Base-by-base conservation (phyloP, 2,888 invertebrate species). In the Leuctra nigra region DNA sequence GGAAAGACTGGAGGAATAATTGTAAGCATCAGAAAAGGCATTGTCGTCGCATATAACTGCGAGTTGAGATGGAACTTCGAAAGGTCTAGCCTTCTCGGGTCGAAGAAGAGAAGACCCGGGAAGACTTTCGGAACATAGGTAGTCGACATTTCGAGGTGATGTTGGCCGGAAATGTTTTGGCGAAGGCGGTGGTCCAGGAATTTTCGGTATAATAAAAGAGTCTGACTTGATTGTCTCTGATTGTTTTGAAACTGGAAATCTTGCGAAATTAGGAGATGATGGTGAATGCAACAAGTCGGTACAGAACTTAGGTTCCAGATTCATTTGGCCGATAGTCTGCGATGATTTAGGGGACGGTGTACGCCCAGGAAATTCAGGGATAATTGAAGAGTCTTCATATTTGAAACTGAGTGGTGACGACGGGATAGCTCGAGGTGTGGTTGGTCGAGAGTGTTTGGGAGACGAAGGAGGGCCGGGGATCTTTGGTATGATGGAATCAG, bases 401-500 rank as follows among this genome's bases (percentile, higher is more conserved):
- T n/a, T 44, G 23, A 44, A 44, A 4, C 20, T 23, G 3, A 44
- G n/a, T 23, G 44, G 44, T 4, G 44, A 44, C 20, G 44, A 44
- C 23, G 44, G 44, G 2, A 44, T 23, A n/a, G 44, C 22, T 4
- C 44, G 4, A n/a, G 44, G 44, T 6, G 44, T 44, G 11, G 44
- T 11, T 20, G 44, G 44, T 20, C 44, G 20, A 23, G 44, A 44
- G n/a, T 54, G 56, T 48, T 57, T 57, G 1, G 61, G 62, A 4
- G 61, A 61, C 4, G 55, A 53, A 3, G 61, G 61, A 1, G 62
- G 61, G 4, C 58, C 61, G 1, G 61, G 61, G 9, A 62, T 60
- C 48, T 56, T 61, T 1, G 62, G 62, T 25, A 61, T 62, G 6
- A 48, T 23, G 9, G 56, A 14, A 14, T 36, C 55, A 7, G 35